These are phyloP conservation scores for Plodia interpunctella DNA, from an alignment of 1,140 invertebrate species.

Conservation along the genomic window DNA sequence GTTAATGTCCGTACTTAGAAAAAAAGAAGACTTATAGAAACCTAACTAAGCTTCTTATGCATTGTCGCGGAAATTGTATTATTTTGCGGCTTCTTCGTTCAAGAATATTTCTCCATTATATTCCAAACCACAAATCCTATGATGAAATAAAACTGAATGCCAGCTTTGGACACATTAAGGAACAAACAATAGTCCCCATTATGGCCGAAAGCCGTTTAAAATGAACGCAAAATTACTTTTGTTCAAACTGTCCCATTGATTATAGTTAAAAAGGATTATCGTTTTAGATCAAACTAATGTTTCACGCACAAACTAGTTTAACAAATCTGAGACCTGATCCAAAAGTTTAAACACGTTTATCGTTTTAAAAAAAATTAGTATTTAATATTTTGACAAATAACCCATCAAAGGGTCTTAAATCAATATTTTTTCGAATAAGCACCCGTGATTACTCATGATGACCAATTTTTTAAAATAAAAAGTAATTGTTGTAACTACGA, in stretches of 20 bases:
- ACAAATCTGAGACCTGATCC: too few relatives aligned
- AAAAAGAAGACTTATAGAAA: conserved; percentile 1
- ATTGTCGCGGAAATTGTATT: not conserved
- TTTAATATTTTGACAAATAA: too few relatives aligned
- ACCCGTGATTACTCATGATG: too few relatives aligned
- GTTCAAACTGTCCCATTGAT: not conserved
- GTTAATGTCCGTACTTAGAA: not conserved
- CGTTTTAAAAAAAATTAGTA: too few relatives aligned
- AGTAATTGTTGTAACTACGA: too few relatives aligned
- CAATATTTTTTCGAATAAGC: too few relatives aligned
- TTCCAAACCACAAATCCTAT: not conserved
- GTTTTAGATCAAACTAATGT: not conserved
- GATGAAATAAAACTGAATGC: not conserved
- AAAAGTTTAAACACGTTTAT: too few relatives aligned
- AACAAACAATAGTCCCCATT: not conserved
- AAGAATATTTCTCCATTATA: not conserved
- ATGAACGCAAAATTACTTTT: not conserved
- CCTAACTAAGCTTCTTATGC: conserved; percentile 1
- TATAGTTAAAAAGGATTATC: not conserved
- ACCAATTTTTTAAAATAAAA: too few relatives aligned
- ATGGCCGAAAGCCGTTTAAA: not conserved
- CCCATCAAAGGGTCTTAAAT: too few relatives aligned
- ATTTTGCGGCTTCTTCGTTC: not conserved
- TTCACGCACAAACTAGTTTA: too few relatives aligned
- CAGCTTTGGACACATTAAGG: not conserved